A percentile compares a stretch with the other conserved stretches of the same genome.
phyloP scores from a whole-genome alignment of 1,140 invertebrate species.

The Charaxes varanes region DNA sequence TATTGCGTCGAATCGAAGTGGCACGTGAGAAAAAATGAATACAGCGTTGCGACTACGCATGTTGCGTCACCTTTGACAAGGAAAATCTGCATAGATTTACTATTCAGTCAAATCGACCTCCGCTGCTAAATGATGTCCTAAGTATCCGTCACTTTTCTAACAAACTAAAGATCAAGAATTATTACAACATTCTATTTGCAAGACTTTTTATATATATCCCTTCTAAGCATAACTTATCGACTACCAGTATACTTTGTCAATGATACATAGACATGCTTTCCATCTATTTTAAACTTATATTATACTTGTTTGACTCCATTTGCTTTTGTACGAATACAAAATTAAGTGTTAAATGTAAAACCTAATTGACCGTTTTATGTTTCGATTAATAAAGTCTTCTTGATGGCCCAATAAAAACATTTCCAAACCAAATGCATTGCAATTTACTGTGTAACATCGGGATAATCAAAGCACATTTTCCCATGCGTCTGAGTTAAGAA shows the following conservation, averaged over 20 bases:
- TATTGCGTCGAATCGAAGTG: constrained; percentile 41
- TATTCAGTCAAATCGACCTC: too few species aligned
- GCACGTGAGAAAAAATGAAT: constrained; percentile 51
- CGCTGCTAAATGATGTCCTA: too few species aligned
- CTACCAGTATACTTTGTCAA: too few species aligned
- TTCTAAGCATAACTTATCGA: too few species aligned
- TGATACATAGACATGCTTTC: too few species aligned
- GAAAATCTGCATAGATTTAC: constrained; percentile 1
- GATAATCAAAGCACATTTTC: constrained; percentile 50
- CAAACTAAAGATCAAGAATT: too few species aligned
- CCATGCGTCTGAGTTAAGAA: constrained; percentile 28
- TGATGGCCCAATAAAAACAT: constrained; percentile 45
- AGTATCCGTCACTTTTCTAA: too few species aligned
- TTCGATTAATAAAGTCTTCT: constrained; percentile 42
- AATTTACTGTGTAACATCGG: constrained; percentile 42
- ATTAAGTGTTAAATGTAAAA: constrained; percentile 22
- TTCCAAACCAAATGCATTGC: constrained; percentile 35
- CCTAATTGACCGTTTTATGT: constrained; percentile 37
- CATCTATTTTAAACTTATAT: too few species aligned
- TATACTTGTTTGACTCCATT: too few species aligned
- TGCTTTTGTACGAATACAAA: constrained; percentile 13
- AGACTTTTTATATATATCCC: too few species aligned
- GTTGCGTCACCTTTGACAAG: constrained; percentile 18
- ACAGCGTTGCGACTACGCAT: constrained; percentile 19
- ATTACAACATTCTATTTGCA: too few species aligned